These are phyloP conservation scores for Acrobasis consociella DNA, from an alignment of 2,888 invertebrate genomes.

Conservation along the genomic window DNA sequence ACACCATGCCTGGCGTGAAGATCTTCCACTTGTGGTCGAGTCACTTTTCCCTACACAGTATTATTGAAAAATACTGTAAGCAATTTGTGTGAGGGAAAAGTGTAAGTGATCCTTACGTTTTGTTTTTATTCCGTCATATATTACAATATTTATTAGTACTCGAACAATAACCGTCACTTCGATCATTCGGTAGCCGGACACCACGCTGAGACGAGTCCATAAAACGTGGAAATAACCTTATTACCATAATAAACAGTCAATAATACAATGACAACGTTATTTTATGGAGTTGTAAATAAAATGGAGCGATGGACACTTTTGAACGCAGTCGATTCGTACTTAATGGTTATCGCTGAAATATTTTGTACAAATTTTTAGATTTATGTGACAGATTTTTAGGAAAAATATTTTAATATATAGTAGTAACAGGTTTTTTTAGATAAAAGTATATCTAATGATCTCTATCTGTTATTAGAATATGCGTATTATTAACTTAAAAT, in stretches of 20 bases:
- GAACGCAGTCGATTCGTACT: slow-evolving; percentile 29
- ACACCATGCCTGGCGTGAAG: no score
- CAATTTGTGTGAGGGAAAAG: background rate
- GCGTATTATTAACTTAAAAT: no score
- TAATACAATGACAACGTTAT: slow-evolving; percentile 44
- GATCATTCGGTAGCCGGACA: slow-evolving; percentile 53
- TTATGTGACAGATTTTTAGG: slow-evolving; percentile 1
- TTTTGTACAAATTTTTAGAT: slow-evolving; percentile 23
- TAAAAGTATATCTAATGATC: no score
- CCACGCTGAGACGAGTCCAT: slow-evolving; percentile 44
- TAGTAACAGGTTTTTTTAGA: no score
- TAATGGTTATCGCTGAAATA: slow-evolving; percentile 33
- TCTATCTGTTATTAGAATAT: no score
- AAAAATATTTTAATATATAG: no score
- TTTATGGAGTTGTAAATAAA: slow-evolving; percentile 50
- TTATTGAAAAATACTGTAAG: no score
- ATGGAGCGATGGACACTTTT: slow-evolving; percentile 36
- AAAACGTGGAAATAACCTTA: slow-evolving; percentile 40
- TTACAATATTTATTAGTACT: slow-evolving; percentile 37
- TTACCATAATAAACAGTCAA: slow-evolving; percentile 43
- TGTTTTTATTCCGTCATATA: slow-evolving; percentile 18
- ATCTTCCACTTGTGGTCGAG: no score
- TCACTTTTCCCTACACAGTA: no score
- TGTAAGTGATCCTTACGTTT: background rate
- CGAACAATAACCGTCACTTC: slow-evolving; percentile 46